Conservation (phyloP, 1,140 invertebrate genomes). For the Neomicropteryx cornuta region DNA sequence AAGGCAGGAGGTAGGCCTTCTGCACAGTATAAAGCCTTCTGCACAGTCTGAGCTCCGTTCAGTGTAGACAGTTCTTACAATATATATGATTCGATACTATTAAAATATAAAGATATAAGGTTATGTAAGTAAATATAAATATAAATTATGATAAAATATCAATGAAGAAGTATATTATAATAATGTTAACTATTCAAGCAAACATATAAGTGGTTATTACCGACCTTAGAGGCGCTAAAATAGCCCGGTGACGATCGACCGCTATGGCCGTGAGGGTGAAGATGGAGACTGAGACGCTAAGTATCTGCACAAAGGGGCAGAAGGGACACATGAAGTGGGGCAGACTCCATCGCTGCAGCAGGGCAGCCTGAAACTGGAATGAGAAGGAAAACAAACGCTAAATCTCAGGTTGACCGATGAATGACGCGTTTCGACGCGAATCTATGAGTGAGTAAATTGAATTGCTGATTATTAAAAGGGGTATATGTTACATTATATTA, state of each 20-base stretch:
- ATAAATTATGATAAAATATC: no score
- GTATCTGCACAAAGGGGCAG: conserved; percentile 56
- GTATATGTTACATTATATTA: no score
- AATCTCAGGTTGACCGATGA: neutral
- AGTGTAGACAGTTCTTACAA: no score
- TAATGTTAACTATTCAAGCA: neutral
- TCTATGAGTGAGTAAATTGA: neutral
- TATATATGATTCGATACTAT: no score
- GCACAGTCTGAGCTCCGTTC: no score
- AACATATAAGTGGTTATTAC: conserved; percentile 9
- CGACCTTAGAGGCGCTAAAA: conserved; percentile 46
- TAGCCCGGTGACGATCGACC: conserved; percentile 52
- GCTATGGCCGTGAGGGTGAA: conserved; percentile 64
- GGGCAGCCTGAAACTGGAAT: conserved; percentile 57
- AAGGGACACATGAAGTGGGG: conserved; percentile 62
- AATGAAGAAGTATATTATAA: neutral
- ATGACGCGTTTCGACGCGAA: neutral
- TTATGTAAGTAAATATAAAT: no score
- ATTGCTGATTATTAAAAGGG: no score
- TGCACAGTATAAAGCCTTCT: no score
- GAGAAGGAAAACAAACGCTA: neutral
- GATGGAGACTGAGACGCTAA: conserved; percentile 60
- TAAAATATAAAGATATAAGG: no score
- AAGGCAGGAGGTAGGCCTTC: no score
- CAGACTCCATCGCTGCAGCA: conserved; percentile 59